These are phyloP conservation scores for Drosophila pseudotalamancana DNA, from an alignment of 2,888 invertebrate species.

Conservation along the genomic window DNA sequence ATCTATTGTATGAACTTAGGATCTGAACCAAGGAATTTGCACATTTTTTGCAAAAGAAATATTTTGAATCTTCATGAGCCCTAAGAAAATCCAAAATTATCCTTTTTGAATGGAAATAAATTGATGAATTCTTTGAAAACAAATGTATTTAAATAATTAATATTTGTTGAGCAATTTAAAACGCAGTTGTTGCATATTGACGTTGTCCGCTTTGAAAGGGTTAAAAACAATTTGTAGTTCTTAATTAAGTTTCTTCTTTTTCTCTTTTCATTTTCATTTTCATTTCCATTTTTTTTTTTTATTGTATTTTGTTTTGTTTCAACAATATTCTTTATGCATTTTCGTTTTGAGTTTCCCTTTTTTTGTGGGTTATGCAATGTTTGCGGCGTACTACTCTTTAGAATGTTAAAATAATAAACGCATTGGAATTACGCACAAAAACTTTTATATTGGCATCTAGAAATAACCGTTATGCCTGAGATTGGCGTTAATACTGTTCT, in stretches of 20 bases:
- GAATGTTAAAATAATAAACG: constrained; percentile 47
- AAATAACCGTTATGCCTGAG: constrained; percentile 57
- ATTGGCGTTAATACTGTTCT: constrained; percentile 74
- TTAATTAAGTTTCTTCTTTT: constrained; percentile 15
- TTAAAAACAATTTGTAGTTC: constrained; percentile 68
- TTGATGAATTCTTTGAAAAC: constrained; percentile 6
- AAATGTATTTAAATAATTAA: constrained; percentile 12
- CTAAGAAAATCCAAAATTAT: constrained; percentile 79
- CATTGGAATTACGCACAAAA: constrained; percentile 70
- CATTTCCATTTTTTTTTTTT: constrained; percentile 20
- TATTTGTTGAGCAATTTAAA: constrained; percentile 21
- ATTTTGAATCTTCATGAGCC: constrained; percentile 83
- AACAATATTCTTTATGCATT: constrained; percentile 35
- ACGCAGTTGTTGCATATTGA: constrained; percentile 32
- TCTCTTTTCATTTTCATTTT: constrained; percentile 17
- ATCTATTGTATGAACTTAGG: constrained; percentile 20
- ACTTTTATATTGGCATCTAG: constrained; percentile 51
- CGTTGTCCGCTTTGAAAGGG: constrained; percentile 37
- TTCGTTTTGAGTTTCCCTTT: constrained; percentile 39
- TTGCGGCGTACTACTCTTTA: background rate
- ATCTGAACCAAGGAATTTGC: constrained; percentile 18
- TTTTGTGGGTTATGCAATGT: constrained; percentile 14
- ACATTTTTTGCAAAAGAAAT: constrained; percentile 70
- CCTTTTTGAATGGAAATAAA: constrained; percentile 61
- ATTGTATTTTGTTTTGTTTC: constrained; percentile 33